Conservation (phyloP, 2,888 invertebrate species). For the Harpagoxenus sublaevis region DNA sequence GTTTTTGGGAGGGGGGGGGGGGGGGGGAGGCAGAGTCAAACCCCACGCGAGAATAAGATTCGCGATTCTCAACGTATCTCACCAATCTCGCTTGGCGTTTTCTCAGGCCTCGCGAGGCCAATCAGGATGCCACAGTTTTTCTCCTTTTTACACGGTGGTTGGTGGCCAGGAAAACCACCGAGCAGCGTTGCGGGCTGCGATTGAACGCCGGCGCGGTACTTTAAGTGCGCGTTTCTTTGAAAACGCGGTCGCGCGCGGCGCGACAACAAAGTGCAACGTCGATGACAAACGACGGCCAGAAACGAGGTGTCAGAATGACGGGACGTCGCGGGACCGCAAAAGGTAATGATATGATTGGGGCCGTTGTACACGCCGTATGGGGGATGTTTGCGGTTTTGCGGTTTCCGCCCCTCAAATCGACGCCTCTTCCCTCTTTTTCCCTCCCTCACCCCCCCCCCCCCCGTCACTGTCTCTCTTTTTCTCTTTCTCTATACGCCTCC, state of each 20-base stretch:
- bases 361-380: constrained; percentile 77
- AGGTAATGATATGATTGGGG: constrained; percentile 86
- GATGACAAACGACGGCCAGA: constrained; percentile 83
- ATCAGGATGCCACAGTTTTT: constrained; percentile 14
- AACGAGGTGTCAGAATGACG: constrained; percentile 84
- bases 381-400: constrained; percentile 85
- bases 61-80: constrained; percentile 31
- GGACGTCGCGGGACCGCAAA: constrained; percentile 79
- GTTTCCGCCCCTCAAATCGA: constrained; percentile 82
- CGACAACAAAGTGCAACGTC: constrained; percentile 74
- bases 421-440: constrained; percentile 39
- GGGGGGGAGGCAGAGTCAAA: neutral
- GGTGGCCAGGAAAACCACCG: constrained; percentile 68
- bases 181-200: constrained; percentile 28
- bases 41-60: neutral
- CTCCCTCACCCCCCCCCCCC: neutral
- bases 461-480: neutral
- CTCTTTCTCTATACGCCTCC: constrained; percentile 41
- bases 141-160: constrained; percentile 28
- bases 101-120: constrained; percentile 8
- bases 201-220: constrained; percentile 56
- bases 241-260: constrained; percentile 67
- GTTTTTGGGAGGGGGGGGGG: no score
- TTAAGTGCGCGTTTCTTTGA: constrained; percentile 66
- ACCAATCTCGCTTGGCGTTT: neutral